Conservation (phyloP, 1,140 invertebrate genomes). For the Lysiphlebus fabarum region DNA sequence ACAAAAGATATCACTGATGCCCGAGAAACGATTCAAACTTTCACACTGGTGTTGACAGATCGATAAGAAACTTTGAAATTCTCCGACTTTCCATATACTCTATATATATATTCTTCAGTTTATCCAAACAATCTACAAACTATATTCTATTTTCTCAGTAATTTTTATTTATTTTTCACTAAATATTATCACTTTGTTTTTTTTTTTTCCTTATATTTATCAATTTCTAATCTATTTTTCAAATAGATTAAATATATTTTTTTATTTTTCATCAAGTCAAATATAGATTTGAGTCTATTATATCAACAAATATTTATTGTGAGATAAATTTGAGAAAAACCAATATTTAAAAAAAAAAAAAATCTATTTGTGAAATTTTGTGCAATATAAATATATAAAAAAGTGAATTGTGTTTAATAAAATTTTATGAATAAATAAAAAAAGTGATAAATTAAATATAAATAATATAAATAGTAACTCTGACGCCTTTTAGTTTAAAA, state of each 20-base stretch:
- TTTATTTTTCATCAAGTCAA: background rate
- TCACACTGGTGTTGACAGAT: slow-evolving; percentile 42
- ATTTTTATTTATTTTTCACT: too few species aligned
- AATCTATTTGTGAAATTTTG: background rate
- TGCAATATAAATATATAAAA: slow-evolving; percentile 6
- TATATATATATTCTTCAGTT: slow-evolving; percentile 9
- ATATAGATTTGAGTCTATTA: background rate
- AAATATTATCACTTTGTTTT: too few species aligned
- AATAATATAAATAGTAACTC: slow-evolving; percentile 31
- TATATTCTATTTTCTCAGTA: background rate
- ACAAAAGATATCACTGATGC: slow-evolving; percentile 29
- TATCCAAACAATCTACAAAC: slow-evolving; percentile 11
- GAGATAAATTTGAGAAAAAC: too few species aligned
- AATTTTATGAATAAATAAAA: background rate
- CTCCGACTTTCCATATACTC: slow-evolving; percentile 21
- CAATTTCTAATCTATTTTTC: too few species aligned
- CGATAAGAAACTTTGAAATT: slow-evolving; percentile 40
- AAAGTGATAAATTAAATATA: slow-evolving; percentile 1
- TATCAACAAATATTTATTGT: background rate
- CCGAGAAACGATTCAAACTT: slow-evolving; percentile 33
- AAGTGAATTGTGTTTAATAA: background rate
- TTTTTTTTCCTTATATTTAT: too few species aligned
- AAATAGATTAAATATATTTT: too few species aligned
- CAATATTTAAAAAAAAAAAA: too few species aligned
- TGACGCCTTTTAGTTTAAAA: slow-evolving; percentile 34